These are phyloP conservation scores for Cynopterus brachyotis DNA, from an alignment of 2,113 vertebrate genomes.

Conservation along the genomic window DNA sequence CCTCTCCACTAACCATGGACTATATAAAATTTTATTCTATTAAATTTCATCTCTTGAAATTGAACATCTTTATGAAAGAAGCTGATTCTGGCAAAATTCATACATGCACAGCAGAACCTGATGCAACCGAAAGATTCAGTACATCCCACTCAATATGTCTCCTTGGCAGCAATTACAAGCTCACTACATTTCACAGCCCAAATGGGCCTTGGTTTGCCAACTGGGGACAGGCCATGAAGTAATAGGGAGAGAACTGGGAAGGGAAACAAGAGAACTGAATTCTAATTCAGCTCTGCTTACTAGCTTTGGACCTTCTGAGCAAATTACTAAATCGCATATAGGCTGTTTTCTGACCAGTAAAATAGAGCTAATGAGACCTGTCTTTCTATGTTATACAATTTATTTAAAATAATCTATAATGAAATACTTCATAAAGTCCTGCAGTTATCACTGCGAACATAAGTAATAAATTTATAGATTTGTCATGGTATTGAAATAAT, in stretches of 20 bases:
- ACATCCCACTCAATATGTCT: conserved; percentile 64
- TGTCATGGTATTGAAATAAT: conserved; percentile 21
- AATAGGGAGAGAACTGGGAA: conserved; percentile 31
- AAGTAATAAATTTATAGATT: neutral
- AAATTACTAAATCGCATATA: neutral
- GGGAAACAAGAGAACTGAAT: neutral
- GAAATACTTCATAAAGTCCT: neutral
- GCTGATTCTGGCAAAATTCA: conserved; percentile 64
- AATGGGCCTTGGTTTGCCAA: neutral
- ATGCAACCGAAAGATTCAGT: conserved; percentile 54
- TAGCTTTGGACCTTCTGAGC: neutral
- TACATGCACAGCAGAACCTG: conserved; percentile 50
- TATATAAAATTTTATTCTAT: conserved; percentile 58
- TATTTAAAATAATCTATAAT: neutral
- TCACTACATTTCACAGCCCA: conserved; percentile 12
- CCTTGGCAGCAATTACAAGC: conserved; percentile 41
- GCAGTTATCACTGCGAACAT: neutral
- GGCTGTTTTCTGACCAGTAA: conserved; percentile 10
- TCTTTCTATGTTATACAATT: neutral
- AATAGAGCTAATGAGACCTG: neutral
- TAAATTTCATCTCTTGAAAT: conserved; percentile 71
- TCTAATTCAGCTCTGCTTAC: neutral
- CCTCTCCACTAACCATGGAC: conserved; percentile 1
- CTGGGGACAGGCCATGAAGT: neutral
- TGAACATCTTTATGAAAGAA: conserved; percentile 73